Conservation (phyloP, 2,797 vertebrate species). For the Tenualosa thibaudeaui region DNA sequence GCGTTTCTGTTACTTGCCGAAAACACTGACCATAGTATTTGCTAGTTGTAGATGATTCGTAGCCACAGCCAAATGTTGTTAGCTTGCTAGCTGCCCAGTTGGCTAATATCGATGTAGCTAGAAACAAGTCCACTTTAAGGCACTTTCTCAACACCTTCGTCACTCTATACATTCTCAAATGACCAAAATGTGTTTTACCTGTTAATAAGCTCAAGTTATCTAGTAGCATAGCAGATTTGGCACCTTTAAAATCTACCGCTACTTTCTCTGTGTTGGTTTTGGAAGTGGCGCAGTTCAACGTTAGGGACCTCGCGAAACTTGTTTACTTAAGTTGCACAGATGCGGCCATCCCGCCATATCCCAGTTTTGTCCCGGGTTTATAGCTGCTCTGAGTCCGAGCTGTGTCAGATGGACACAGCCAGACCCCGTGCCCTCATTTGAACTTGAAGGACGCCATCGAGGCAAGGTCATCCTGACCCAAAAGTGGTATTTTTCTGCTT, state of each 20-base stretch:
- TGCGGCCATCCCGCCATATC: not conserved
- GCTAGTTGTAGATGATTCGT: not conserved
- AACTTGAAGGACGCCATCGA: not conserved
- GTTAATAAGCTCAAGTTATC: not conserved
- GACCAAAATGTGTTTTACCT: not conserved
- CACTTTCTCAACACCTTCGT: not conserved
- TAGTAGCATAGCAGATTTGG: not conserved
- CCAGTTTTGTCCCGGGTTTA: not conserved
- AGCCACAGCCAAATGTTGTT: constrained; percentile 4
- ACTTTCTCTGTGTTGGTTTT: not conserved
- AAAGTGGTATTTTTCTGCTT: not conserved
- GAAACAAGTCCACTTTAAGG: not conserved
- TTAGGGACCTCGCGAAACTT: not conserved
- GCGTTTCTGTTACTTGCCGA: not conserved
- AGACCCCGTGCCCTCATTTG: not conserved
- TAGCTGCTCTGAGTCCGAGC: not conserved
- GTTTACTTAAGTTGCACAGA: not conserved
- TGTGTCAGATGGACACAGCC: not conserved
- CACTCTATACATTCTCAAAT: not conserved
- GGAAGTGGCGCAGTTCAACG: not conserved
- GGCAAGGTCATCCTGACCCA: not conserved
- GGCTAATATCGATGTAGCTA: not conserved
- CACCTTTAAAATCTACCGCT: not conserved
- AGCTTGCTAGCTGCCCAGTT: not conserved
- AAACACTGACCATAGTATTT: not conserved